Conservation (phyloP, 2,113 vertebrate genomes). For the Romanogobio albipinnatus region DNA sequence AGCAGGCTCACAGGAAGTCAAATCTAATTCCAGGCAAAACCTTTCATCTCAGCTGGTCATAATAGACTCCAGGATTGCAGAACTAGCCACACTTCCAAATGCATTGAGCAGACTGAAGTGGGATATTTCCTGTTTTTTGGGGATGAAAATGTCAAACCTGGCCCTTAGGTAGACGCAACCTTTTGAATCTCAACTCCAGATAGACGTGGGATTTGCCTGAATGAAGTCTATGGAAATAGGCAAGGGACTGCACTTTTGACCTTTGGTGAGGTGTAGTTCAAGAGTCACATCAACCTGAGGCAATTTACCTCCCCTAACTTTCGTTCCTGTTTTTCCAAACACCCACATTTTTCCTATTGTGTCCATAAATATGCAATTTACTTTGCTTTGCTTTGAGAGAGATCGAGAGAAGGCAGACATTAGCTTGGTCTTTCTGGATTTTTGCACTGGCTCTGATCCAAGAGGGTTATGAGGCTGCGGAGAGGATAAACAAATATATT, state of each 20-base stretch:
- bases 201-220: background rate
- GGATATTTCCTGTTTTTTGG: constrained; percentile 37
- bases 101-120: constrained; percentile 30
- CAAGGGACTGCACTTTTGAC: constrained; percentile 7
- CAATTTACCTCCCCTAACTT: background rate
- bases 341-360: background rate
- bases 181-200: constrained; percentile 45
- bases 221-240: background rate
- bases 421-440: constrained; percentile 7
- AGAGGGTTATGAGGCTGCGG: constrained; percentile 28
- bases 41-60: constrained; percentile 47
- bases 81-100: background rate
- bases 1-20: constrained; percentile 38
- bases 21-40: constrained; percentile 20
- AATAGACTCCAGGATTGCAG: constrained; percentile 32
- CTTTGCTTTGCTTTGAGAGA: background rate
- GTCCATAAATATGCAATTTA: constrained; percentile 1
- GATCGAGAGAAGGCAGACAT: background rate
- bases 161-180: constrained; percentile 57
- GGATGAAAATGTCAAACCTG: constrained; percentile 55
- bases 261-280: background rate
- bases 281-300: background rate
- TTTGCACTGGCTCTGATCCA: constrained; percentile 13
- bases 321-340: background rate
- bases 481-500: constrained; percentile 45